These are phyloP conservation scores for Entomobrya multifasciata DNA, from an alignment of 2,888 invertebrate genomes.

Conservation along the genomic window DNA sequence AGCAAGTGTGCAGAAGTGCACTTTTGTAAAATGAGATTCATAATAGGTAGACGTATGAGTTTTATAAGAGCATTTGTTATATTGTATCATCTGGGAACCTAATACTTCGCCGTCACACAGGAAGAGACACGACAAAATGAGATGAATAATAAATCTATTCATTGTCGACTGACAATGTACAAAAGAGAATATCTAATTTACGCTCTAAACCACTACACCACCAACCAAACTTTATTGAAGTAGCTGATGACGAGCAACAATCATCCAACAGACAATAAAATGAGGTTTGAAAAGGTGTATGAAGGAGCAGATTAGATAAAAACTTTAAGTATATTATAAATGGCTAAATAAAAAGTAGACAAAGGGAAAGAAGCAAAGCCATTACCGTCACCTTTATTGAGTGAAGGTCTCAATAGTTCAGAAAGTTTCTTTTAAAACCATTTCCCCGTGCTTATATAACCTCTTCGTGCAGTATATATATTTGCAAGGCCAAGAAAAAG, in stretches of 20 bases:
- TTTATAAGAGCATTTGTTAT: no score
- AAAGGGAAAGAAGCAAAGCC: conserved; percentile 32
- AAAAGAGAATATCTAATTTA: conserved; percentile 18
- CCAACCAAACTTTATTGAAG: no score
- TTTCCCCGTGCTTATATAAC: background rate
- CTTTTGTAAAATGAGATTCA: no score
- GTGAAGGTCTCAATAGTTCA: conserved; percentile 48
- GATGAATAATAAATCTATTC: background rate
- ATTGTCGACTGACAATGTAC: background rate
- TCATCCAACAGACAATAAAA: background rate
- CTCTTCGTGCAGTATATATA: no score
- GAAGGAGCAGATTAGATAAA: conserved; percentile 29
- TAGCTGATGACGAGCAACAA: background rate
- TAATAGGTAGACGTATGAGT: no score
- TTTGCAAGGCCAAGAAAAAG: conserved; percentile 36
- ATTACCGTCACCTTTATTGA: background rate
- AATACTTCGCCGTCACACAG: no score
- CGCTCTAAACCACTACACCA: conserved; percentile 32
- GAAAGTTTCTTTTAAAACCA: conserved; percentile 52
- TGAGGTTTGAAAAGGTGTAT: conserved; percentile 42
- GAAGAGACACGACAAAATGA: no score
- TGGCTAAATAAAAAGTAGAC: background rate
- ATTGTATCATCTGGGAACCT: no score
- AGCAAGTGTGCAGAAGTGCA: no score
- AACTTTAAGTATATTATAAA: conserved; percentile 25